Evolutionary conservation across 2,888 invertebrate species (phyloP).

Genomic region (Drosophila hawaiiensis): DNA sequence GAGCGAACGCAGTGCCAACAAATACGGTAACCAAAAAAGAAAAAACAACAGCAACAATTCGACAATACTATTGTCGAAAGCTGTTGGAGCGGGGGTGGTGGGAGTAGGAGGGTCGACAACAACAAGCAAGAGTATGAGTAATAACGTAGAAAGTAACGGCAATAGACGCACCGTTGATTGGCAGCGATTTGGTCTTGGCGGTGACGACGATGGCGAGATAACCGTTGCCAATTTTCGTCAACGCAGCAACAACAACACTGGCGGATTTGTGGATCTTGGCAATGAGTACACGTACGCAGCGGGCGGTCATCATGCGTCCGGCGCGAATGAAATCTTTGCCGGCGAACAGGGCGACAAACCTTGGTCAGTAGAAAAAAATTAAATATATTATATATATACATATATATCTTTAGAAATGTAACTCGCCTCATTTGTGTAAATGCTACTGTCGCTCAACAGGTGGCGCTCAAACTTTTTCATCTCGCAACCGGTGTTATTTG

Average conservation of each 20-base stretch:
- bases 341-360: constrained; percentile 92
- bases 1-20: constrained; percentile 13
- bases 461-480: constrained; percentile 99
- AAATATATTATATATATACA: not conserved
- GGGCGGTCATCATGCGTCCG: constrained; percentile 93
- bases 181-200: constrained; percentile 82
- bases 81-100: constrained; percentile 28
- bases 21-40: constrained; percentile 13
- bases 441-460: constrained; percentile 86
- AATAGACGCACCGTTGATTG: constrained; percentile 82
- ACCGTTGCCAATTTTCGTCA: constrained; percentile 85
- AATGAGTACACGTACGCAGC: constrained; percentile 91
- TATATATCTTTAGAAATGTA: not conserved
- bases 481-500: constrained; percentile 97
- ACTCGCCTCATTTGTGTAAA: not conserved
- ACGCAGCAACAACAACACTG: constrained; percentile 87
- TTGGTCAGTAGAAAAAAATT: constrained; percentile 73
- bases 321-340: constrained; percentile 95
- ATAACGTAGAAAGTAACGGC: constrained; percentile 66
- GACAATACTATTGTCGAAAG: constrained; percentile 15
- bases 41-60: constrained; percentile 23
- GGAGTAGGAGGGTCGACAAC: constrained; percentile 17
- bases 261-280: constrained; percentile 91
- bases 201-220: constrained; percentile 85
- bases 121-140: constrained; percentile 60